Evolutionary conservation across 2,113 vertebrate genomes (phyloP).

Genomic region (Pachycephala philippinensis): DNA sequence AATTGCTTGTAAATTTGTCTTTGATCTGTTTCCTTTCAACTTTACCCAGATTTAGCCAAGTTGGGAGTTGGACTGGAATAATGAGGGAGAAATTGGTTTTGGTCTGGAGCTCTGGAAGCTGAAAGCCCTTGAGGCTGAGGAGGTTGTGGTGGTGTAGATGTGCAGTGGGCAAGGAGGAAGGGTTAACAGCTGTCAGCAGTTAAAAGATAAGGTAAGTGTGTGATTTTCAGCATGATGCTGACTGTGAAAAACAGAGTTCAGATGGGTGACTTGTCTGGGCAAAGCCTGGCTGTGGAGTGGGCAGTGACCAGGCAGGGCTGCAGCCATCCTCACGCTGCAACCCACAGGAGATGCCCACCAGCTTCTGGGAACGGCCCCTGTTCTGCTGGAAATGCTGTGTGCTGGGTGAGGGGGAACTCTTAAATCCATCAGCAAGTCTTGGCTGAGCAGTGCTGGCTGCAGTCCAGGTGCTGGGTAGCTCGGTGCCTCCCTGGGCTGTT

Average conservation of each 20-base stretch:
- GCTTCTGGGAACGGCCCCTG: not conserved
- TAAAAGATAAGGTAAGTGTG: not conserved
- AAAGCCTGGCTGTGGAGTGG: not conserved
- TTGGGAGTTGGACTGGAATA: not conserved
- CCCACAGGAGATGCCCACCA: fast-evolving
- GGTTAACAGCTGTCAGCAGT: not conserved
- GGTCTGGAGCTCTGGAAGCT: not conserved
- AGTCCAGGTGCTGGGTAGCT: not conserved
- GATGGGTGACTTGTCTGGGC: not conserved
- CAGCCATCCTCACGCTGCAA: not conserved
- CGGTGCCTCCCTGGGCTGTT: not conserved
- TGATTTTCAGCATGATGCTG: not conserved
- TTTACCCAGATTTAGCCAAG: not conserved
- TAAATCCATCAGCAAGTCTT: not conserved
- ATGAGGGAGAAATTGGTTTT: not conserved
- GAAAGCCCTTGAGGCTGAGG: not conserved
- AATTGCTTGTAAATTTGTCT: not conserved
- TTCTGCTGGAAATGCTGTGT: not conserved
- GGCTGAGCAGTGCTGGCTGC: not conserved
- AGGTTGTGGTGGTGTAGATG: not conserved
- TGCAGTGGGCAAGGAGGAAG: not conserved
- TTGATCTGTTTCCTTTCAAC: not conserved
- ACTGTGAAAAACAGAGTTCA: not conserved
- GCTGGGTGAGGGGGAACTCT: not conserved
- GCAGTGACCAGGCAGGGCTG: not conserved